phyloP scores from a whole-genome alignment of 2,888 invertebrate species.

The Diogma glabrata region DNA sequence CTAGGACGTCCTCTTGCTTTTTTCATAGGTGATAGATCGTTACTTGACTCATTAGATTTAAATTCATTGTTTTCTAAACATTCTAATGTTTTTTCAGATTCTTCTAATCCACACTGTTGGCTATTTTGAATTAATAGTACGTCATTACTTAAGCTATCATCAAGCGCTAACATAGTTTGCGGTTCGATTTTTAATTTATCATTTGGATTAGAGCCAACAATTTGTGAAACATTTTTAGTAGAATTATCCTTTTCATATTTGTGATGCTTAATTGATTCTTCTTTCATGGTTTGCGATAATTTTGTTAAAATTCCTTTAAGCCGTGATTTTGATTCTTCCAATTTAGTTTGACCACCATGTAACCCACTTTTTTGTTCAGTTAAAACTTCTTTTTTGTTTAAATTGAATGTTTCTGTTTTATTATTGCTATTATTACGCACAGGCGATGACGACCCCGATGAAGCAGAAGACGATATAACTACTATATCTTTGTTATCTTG shows the following conservation, averaged over 20 bases:
- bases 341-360: neutral
- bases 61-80: too few relatives aligned
- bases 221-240: neutral
- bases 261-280: neutral
- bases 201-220: neutral
- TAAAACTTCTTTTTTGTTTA: too few relatives aligned
- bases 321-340: slow-evolving; percentile 10
- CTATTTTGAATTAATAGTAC: too few relatives aligned
- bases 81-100: neutral
- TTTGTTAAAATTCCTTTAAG: slow-evolving; percentile 4
- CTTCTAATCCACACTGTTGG: too few relatives aligned
- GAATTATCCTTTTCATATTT: neutral
- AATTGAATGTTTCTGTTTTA: too few relatives aligned
- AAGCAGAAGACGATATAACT: slow-evolving; percentile 6
- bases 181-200: slow-evolving; percentile 8
- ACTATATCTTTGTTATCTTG: neutral
- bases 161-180: neutral
- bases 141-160: neutral
- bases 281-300: neutral
- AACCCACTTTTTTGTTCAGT: neutral
- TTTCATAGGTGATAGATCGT: slow-evolving; percentile 13
- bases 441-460: neutral
- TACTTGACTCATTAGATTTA: neutral
- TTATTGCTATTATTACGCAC: too few relatives aligned
- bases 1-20: slow-evolving; percentile 17